Percentiles rank a stretch among this genome's conserved stretches.
Conservation (phyloP, 2,113 vertebrate species). For the Alosa alosa region DNA sequence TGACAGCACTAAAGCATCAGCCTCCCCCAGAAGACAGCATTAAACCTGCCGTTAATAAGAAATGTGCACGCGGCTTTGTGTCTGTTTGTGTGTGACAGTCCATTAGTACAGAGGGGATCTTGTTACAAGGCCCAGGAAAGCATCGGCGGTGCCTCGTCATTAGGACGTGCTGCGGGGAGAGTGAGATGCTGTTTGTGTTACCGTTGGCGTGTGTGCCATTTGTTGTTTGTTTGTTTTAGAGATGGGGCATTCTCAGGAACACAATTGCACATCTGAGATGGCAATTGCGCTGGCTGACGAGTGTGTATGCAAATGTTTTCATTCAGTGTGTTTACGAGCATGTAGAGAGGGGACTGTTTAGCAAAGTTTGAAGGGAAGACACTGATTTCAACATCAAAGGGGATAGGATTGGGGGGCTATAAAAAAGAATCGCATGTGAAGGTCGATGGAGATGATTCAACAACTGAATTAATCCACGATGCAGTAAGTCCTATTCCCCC, state of each 20-base stretch:
- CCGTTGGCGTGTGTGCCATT: conserved; percentile 15
- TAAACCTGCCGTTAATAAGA: conserved; percentile 62
- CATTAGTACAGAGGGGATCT: conserved; percentile 49
- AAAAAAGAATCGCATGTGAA: conserved; percentile 43
- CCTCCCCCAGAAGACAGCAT: conserved; percentile 50
- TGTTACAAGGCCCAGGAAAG: conserved; percentile 44
- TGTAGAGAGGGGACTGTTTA: not conserved
- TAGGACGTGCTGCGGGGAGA: conserved; percentile 38
- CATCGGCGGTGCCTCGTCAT: conserved; percentile 51
- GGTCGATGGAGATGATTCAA: conserved; percentile 44
- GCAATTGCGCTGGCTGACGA: not conserved
- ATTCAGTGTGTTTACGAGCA: conserved; percentile 7
- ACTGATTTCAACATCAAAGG: conserved; percentile 45
- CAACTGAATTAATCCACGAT: conserved; percentile 38
- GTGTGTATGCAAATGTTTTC: not conserved
- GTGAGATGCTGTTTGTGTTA: not conserved
- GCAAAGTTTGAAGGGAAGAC: not conserved
- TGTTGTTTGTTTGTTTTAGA: not conserved
- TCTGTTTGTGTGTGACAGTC: conserved; percentile 56
- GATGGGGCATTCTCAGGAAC: conserved; percentile 21
- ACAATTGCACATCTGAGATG: not conserved
- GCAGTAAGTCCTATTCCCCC: conserved; percentile 34
- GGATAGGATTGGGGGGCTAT: not conserved
- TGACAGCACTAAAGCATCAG: conserved; percentile 43
- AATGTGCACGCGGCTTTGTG: conserved; percentile 54